Conservation (phyloP, 1,140 invertebrate genomes). For the Idris sp. region DNA sequence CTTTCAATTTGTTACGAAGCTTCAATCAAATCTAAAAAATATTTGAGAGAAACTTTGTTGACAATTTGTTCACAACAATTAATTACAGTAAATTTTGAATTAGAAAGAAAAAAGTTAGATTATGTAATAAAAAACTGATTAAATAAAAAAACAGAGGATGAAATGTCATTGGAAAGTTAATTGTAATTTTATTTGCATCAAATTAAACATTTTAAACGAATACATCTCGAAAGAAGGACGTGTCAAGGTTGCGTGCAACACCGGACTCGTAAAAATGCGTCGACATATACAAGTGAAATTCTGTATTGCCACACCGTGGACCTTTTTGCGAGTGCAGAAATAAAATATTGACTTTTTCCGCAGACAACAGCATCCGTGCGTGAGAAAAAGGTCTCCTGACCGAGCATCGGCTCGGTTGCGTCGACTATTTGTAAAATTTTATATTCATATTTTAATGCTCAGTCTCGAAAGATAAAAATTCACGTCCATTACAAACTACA, state of each 20-base stretch:
- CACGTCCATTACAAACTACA: background rate
- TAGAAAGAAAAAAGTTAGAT: too few relatives aligned
- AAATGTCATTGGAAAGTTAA: too few relatives aligned
- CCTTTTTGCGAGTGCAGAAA: constrained; percentile 17
- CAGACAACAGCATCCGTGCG: constrained; percentile 1
- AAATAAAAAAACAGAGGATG: too few relatives aligned
- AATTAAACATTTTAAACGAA: background rate
- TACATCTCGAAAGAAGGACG: constrained; percentile 15
- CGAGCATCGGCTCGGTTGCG: constrained; percentile 1
- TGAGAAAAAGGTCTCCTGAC: constrained; percentile 13
- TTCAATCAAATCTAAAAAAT: too few relatives aligned
- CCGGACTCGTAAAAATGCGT: constrained; percentile 25
- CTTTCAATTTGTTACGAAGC: too few relatives aligned
- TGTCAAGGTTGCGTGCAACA: constrained; percentile 28
- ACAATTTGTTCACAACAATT: too few relatives aligned
- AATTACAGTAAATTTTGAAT: too few relatives aligned
- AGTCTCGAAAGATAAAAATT: background rate
- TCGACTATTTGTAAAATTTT: constrained; percentile 15
- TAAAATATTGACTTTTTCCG: constrained; percentile 39
- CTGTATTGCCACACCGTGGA: constrained; percentile 9
- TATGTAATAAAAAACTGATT: too few relatives aligned
- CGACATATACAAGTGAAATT: constrained; percentile 29
- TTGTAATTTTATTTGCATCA: background rate
- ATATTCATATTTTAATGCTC: constrained; percentile 7
- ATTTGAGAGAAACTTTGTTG: too few relatives aligned